phyloP scores from a whole-genome alignment of 2,888 invertebrate species.

The Drosophila emarginata region DNA sequence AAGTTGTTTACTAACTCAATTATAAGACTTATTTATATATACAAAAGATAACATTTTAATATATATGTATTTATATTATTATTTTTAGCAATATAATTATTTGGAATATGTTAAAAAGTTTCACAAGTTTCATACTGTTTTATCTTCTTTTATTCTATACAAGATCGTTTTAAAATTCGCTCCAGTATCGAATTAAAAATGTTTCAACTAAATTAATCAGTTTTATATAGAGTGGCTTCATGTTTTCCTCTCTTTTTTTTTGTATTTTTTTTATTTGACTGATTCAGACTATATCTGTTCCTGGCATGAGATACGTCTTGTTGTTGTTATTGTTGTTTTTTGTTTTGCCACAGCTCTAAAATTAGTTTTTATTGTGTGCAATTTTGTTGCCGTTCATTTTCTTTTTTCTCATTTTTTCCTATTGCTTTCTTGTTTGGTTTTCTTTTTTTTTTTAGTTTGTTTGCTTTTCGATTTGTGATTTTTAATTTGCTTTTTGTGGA shows the following conservation, averaged over 20 bases:
- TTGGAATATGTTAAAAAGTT: too few relatives aligned
- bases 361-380: constrained; percentile 73
- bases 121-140: too few relatives aligned
- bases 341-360: constrained; percentile 64
- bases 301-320: constrained; percentile 38
- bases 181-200: background rate
- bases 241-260: constrained; percentile 35
- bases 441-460: background rate
- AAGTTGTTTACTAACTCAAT: too few relatives aligned
- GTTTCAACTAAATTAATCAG: background rate
- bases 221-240: constrained; percentile 13
- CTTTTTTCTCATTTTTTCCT: constrained; percentile 9
- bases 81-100: too few relatives aligned
- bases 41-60: too few relatives aligned
- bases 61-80: too few relatives aligned
- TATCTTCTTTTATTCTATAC: too few relatives aligned
- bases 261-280: constrained; percentile 32
- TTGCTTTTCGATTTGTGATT: constrained; percentile 60
- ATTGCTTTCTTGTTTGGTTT: constrained; percentile 20
- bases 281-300: constrained; percentile 48
- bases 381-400: constrained; percentile 41
- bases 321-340: constrained; percentile 24
- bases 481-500: constrained; percentile 62
- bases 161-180: background rate
- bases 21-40: too few relatives aligned